Evolutionary conservation across 2,113 vertebrate genomes (phyloP), one percentile per base, ranked within the genome.

Genomic region (Cricetomys ansorgei): DNA sequence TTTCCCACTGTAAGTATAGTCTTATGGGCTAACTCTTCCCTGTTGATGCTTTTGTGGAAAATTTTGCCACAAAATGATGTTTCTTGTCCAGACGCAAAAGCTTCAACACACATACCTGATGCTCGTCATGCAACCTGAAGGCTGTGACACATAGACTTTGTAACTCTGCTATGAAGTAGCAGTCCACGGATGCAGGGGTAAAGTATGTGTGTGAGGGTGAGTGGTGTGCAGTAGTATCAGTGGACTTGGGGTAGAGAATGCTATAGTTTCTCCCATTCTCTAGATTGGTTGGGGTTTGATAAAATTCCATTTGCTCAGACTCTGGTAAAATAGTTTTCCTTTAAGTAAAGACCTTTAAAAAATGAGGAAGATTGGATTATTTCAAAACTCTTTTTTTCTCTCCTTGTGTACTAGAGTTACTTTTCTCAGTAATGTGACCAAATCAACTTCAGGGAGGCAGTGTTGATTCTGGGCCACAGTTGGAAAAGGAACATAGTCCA

Each of bases 271-370:
- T 69, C 37, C n/a, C 9, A 57, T 83, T 88, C 1, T 1, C 17
- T 31, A 90, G 6, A 65, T 13, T 34, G 16, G 3, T 40, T 80
- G 27, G 31, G 25, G 7, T 84, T 80, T 70, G 15, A 25, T 64
- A 85, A 88, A 79, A 89, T 75, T 0, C 45, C n/a, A 75, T 1
- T 48, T 90, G 15, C 0, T 70, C 40, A 62, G n/a, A 3, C 7
- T 96, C 27, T 53, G 29, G 7, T 59, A 75, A 75, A 88, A 95
- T 40, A 72, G n/a, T 64, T 59, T 79, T 79, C 37, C 11, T 13
- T 59, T 85, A 27, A 91, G 23, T 25, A 29, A 80, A 31, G n/a
- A 6, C 16, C 34, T 90, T 55, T 81, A 81, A 34, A 29, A 77
- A 13, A 9, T 76, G 10, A 72, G 16, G 48, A 5, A 64, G 79